A percentile compares a stretch with the other conserved stretches of the same genome.
Evolutionary conservation across 2,888 invertebrate species (phyloP).

Genomic region (Conchocele bisecta): DNA sequence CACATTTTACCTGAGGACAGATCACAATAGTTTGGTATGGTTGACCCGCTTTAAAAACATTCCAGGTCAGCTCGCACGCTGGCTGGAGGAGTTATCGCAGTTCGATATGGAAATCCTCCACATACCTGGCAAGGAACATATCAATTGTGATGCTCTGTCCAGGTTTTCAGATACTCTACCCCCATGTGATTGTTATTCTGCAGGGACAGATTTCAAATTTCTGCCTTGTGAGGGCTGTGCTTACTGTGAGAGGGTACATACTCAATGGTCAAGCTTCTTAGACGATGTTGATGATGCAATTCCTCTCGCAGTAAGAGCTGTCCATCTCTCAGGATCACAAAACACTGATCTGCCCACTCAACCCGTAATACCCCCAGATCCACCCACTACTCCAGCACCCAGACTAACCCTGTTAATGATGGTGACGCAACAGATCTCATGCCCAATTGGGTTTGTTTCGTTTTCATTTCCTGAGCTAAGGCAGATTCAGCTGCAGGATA

Average conservation of each 20-base stretch:
- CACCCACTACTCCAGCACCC: no score
- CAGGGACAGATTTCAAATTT: background rate
- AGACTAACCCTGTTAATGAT: no score
- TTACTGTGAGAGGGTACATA: constrained; percentile 7
- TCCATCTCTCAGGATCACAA: no score
- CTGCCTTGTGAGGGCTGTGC: constrained; percentile 28
- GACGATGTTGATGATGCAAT: constrained; percentile 11
- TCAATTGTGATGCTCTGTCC: constrained; percentile 44
- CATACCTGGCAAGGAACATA: constrained; percentile 24
- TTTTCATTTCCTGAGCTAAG: background rate
- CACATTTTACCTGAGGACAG: constrained; percentile 25
- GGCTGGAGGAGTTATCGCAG: constrained; percentile 47
- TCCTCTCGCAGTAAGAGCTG: background rate
- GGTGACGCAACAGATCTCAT: constrained; percentile 4
- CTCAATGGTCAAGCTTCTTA: constrained; percentile 2
- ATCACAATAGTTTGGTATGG: constrained; percentile 42
- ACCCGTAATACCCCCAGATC: no score
- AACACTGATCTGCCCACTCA: no score
- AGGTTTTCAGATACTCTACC: background rate
- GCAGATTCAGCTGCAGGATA: background rate
- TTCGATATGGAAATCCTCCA: constrained; percentile 42
- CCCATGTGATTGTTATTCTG: background rate
- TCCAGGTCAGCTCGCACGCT: constrained; percentile 39
- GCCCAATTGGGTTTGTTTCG: background rate
- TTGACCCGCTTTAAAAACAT: constrained; percentile 29